These are phyloP conservation scores for Teleogryllus oceanicus DNA, from an alignment of 2,888 invertebrate species.

Conservation along the genomic window DNA sequence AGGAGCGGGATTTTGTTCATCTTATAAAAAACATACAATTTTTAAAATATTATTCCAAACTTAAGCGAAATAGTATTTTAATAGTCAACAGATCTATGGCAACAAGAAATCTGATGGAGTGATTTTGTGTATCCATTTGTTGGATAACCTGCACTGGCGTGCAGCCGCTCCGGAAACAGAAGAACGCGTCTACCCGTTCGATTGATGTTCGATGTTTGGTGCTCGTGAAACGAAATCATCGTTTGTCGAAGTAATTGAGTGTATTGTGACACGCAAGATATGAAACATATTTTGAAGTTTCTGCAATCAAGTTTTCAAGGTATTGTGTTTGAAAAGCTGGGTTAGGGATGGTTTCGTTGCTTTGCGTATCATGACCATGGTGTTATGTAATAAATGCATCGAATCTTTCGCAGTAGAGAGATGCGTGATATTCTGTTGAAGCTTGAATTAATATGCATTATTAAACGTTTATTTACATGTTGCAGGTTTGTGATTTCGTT, in stretches of 20 bases:
- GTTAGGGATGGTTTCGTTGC: too few relatives aligned
- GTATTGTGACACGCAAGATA: background rate
- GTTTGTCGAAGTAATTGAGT: background rate
- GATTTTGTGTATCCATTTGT: background rate
- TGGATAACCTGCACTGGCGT: background rate
- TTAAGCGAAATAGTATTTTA: too few relatives aligned
- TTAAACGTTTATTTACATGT: background rate
- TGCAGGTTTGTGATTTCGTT: background rate
- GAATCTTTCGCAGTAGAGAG: background rate
- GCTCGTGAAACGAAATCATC: background rate
- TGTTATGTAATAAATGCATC: background rate
- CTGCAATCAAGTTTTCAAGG: too few relatives aligned
- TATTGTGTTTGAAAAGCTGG: too few relatives aligned
- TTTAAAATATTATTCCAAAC: too few relatives aligned
- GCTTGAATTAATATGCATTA: background rate
- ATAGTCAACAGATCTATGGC: too few relatives aligned
- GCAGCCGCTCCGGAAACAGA: conserved; percentile 3
- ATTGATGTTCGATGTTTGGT: conserved; percentile 18
- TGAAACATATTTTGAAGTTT: background rate
- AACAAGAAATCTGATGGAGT: too few relatives aligned
- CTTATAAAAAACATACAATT: too few relatives aligned
- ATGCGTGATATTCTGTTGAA: conserved; percentile 12
- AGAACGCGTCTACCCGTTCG: background rate
- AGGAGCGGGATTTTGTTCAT: too few relatives aligned
- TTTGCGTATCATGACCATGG: background rate